Evolutionary conservation across 2,888 invertebrate species (phyloP).

Genomic region (Drosophila prostipennis): DNA sequence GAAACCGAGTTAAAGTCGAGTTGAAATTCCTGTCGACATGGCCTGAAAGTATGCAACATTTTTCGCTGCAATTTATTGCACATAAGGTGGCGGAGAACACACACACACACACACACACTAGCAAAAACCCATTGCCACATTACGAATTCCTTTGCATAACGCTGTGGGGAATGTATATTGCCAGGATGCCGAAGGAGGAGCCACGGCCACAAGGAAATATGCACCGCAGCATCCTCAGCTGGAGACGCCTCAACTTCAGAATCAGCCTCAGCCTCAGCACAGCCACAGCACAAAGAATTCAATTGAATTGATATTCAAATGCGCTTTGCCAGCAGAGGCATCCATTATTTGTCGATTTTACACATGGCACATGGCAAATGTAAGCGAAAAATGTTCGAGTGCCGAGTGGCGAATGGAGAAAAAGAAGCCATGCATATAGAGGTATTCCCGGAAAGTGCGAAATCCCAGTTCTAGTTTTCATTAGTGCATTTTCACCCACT

Average conservation of each 20-base stretch:
- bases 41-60: conserved; percentile 45
- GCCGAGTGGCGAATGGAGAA: background rate
- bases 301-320: conserved; percentile 80
- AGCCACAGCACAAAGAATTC: conserved; percentile 72
- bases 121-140: conserved; percentile 44
- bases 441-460: conserved; percentile 29
- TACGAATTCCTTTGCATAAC: conserved; percentile 70
- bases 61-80: conserved; percentile 48
- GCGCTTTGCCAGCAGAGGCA: conserved; percentile 65
- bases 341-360: conserved; percentile 78
- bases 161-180: conserved; percentile 71
- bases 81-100: conserved; percentile 13
- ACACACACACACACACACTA: background rate
- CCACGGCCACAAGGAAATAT: conserved; percentile 57
- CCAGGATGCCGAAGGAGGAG: conserved; percentile 36
- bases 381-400: conserved; percentile 28
- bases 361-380: conserved; percentile 56
- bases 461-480: conserved; percentile 45
- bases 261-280: conserved; percentile 23
- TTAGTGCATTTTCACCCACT: conserved; percentile 24
- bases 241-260: conserved; percentile 37
- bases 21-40: conserved; percentile 19
- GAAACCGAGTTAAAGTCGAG: conserved; percentile 22
- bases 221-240: conserved; percentile 42
- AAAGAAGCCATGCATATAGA: conserved; percentile 24